Evolutionary conservation across 2,797 vertebrate genomes (phyloP).

Genomic region (Etheostoma nigrum): DNA sequence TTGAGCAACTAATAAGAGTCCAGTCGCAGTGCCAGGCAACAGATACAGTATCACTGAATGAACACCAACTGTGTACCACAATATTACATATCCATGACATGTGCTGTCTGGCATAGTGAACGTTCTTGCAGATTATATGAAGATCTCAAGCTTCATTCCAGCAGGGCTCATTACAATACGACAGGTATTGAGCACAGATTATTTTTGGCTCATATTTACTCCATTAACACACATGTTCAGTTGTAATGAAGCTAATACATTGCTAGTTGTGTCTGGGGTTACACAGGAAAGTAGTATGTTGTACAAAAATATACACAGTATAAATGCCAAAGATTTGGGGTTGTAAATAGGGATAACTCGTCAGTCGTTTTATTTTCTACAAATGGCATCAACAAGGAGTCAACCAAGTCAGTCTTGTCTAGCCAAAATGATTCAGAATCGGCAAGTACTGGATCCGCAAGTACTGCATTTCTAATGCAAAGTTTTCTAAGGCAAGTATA

Average conservation of each 20-base stretch:
- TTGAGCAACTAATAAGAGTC: conserved; percentile 33
- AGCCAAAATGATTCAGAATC: neutral
- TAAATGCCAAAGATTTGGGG: neutral
- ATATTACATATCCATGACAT: conserved; percentile 41
- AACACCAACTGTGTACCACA: conserved; percentile 42
- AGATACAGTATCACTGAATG: conserved; percentile 46
- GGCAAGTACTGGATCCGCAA: neutral
- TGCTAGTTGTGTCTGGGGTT: neutral
- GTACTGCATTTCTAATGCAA: neutral
- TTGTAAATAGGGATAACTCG: neutral
- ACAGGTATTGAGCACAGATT: conserved; percentile 25
- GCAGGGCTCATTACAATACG: conserved; percentile 16
- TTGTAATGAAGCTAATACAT: conserved; percentile 1
- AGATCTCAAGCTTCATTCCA: conserved; percentile 39
- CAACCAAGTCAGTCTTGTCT: neutral
- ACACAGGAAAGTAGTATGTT: neutral
- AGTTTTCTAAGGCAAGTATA: neutral
- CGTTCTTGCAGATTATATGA: conserved; percentile 17
- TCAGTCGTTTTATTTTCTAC: neutral
- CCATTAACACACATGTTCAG: neutral
- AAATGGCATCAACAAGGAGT: neutral
- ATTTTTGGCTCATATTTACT: conserved; percentile 1
- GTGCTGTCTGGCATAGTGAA: conserved; percentile 12
- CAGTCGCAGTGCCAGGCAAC: conserved; percentile 47
- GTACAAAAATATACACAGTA: neutral